Evolutionary conservation across 2,113 vertebrate genomes (phyloP), one percentile per base, ranked within the genome.

Genomic region (Columba livia): DNA sequence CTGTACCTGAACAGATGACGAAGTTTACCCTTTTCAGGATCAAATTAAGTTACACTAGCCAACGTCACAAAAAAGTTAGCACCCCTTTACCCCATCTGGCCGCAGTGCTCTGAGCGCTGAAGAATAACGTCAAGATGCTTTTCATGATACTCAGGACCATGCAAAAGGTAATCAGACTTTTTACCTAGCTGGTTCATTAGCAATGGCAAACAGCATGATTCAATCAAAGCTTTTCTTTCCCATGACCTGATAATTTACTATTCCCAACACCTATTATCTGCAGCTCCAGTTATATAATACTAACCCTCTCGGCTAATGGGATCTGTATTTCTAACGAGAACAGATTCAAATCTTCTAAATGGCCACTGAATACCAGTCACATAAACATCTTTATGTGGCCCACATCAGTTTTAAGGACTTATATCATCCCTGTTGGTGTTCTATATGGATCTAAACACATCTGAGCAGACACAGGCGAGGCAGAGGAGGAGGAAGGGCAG

Each of bases 121-220:
- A 60, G 23, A 70, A 42, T 16, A 53, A 15, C 1, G 38, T 28
- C 48, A 11, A 6, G 20, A 15, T 60, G 25, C 51, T 47, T 72
- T 78, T 57, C 15, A 15, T 3, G 16, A 54, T 56, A 64, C 5
- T 5, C 56, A 79, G 67, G 70, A 48, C 50, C 9, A 28, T 4
- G 8, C 20, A 65, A 67, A 53, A 67, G 11, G 38, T 23, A 19
- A 75, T 50, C 53, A 18, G 34, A 84, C 25, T 60, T 84, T 79
- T 50, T 19, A 17, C 66, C 21, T 50, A 60, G 9, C 31, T 65
- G 24, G 7, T 48, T 90, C 56, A 48, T 36, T 64, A 79, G 19
- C 2, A 0, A 19, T 19, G 10, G 17, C 38, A 64, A 48, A 31
- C 44, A 70, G 25, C 20, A n/a, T 2, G 10, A 74, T 36, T 58